Evolutionary conservation across 2,113 vertebrate genomes (phyloP).

Genomic region (Oryctolagus cuniculus): DNA sequence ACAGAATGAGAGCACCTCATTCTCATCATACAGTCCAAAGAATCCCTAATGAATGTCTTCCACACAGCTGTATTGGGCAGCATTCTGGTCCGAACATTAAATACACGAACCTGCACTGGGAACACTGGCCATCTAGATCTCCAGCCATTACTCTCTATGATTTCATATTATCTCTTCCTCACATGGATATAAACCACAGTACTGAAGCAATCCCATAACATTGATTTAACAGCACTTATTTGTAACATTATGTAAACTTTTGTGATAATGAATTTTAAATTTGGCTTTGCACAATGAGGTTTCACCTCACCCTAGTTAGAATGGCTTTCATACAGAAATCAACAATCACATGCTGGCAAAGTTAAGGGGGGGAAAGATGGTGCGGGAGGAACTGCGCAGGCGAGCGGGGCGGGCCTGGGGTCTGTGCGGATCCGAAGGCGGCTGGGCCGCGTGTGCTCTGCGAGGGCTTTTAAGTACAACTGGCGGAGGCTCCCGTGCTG

Average conservation of each 20-base stretch:
- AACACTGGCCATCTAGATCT: neutral
- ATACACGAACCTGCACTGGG: neutral
- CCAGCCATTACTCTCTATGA: neutral
- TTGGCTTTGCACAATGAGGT: no score
- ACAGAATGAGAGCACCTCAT: neutral
- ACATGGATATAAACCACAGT: neutral
- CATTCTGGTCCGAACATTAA: no score
- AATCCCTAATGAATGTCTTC: neutral
- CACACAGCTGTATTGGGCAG: neutral
- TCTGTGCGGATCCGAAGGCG: conserved; percentile 58
- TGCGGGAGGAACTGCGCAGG: conserved; percentile 41
- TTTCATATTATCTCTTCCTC: neutral
- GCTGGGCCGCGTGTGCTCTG: conserved; percentile 79
- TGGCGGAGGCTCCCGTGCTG: conserved; percentile 85
- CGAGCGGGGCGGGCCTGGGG: conserved; percentile 27
- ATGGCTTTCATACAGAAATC: no score
- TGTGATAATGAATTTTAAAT: neutral
- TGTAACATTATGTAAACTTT: neutral
- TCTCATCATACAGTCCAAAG: neutral
- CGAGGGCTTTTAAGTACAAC: conserved; percentile 87
- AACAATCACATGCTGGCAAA: no score
- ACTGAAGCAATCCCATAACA: neutral
- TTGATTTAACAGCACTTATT: neutral
- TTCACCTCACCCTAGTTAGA: no score
- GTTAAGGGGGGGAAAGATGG: neutral